Base-by-base conservation (phyloP, 2,797 vertebrate species). In the Aldrovandia affinis region DNA sequence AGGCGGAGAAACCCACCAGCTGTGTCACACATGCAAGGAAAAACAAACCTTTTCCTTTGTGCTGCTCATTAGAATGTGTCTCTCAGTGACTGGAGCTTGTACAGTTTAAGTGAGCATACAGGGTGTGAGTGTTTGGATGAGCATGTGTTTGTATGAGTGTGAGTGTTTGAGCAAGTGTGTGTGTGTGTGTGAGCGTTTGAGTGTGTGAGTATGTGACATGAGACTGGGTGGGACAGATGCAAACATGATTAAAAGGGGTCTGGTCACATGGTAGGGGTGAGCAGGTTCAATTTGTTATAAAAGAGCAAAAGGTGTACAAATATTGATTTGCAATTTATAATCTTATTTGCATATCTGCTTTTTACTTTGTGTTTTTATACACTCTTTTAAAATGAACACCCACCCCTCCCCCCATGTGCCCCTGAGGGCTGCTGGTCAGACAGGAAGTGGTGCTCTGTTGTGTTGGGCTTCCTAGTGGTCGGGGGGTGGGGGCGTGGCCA, bases 351-450 rank as follows among this genome's bases (percentile, higher is more conserved):
- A 81, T 61, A 91, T 92, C 86, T 84, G 88, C 91, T 94, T 94
- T 94, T 87, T 93, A 95, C 89, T 92, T 92, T 92, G 89, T 93
- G 92, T 81, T 87, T 93, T 93, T 91, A 94, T 92, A 94, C 91
- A 91, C 86, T 81, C 93, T 94, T 93, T 94, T 88, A 94, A 93
- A 94, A 18, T 50, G 47, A 4, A 10, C n/a, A 20, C 10, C 63
- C 14, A 8, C 63, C 30, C 12, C n/a, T 28, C 28, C 10, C n/a
- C 61, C n/a, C 25, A 28, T 28, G 47, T 12, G 12, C 47, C 61
- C 25, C 8, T 8, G 55, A 3, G 18, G 14, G 0, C 55, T 18
- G 3, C 55, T 57, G 55, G 18, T 20, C 63, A 30, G 63, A 68
- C 30, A 30, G 28, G 63, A 68, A 33, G 63, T 59, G 57, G 57